Percentiles rank a stretch among this genome's conserved stretches.
Evolutionary conservation across 2,888 invertebrate species (phyloP).

Genomic region (Drosophila prolongata): DNA sequence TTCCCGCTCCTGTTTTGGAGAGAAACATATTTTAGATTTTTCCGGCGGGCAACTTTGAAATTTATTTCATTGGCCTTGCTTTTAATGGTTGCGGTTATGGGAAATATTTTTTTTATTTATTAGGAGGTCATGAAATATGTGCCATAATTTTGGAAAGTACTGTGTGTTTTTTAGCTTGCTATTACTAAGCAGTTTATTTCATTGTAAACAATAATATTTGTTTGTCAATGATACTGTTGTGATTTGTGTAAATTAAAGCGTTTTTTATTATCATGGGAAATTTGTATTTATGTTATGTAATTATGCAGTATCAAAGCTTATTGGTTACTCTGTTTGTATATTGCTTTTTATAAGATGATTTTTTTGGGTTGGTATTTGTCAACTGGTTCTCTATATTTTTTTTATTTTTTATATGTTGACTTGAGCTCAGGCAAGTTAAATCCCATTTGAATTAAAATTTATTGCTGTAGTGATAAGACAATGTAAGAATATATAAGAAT

Average conservation of each 20-base stretch:
- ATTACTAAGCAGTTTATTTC: background rate
- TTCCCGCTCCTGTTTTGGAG: slow-evolving; percentile 5
- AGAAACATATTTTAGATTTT: slow-evolving; percentile 25
- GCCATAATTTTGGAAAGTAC: background rate
- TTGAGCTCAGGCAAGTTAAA: too few relatives aligned
- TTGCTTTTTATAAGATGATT: too few relatives aligned
- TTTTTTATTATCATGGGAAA: background rate
- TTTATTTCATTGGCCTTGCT: slow-evolving; percentile 23
- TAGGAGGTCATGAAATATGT: background rate
- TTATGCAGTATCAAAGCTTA: too few relatives aligned
- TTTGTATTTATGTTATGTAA: background rate
- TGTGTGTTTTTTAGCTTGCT: background rate
- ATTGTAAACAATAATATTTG: slow-evolving; percentile 1
- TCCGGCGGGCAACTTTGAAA: slow-evolving; percentile 14
- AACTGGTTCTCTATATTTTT: too few relatives aligned
- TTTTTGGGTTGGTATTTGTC: too few relatives aligned
- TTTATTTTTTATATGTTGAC: too few relatives aligned
- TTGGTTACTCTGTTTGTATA: too few relatives aligned
- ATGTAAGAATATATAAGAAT: too few relatives aligned
- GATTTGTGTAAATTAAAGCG: too few relatives aligned
- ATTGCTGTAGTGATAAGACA: too few relatives aligned
- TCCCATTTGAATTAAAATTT: too few relatives aligned
- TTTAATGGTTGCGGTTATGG: slow-evolving; percentile 18
- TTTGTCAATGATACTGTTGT: too few relatives aligned
- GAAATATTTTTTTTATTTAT: slow-evolving; percentile 9